These are phyloP conservation scores for Eira barbara DNA, from an alignment of 2,113 vertebrate genomes.

Conservation along the genomic window DNA sequence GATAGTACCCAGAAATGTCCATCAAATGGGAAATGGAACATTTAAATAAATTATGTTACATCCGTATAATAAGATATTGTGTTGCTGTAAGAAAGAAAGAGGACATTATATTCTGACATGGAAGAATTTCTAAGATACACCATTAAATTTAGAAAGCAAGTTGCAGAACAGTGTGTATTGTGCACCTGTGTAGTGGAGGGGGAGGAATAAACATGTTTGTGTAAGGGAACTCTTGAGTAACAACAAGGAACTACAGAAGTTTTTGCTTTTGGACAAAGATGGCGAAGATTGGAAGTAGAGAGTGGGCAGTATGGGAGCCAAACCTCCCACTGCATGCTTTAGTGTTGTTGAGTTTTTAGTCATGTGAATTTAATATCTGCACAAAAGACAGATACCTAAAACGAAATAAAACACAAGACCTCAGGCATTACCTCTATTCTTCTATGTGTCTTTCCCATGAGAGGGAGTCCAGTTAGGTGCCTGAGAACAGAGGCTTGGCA, in stretches of 20 bases:
- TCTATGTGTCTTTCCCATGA: neutral
- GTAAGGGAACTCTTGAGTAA: neutral
- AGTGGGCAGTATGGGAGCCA: neutral
- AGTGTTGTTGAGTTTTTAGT: neutral
- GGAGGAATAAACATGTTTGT: neutral
- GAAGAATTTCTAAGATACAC: neutral
- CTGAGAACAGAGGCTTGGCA: neutral
- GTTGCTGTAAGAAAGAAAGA: neutral
- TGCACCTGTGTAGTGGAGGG: neutral
- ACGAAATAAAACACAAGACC: neutral
- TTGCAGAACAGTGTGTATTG: neutral
- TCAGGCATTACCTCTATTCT: neutral
- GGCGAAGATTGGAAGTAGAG: neutral
- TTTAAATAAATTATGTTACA: neutral
- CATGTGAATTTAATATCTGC: neutral
- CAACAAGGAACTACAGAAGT: neutral
- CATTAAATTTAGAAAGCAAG: neutral
- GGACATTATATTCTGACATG: neutral
- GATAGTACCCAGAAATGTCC: neutral
- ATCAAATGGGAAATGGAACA: neutral
- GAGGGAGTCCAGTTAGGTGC: neutral
- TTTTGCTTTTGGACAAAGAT: neutral
- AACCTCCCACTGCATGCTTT: neutral
- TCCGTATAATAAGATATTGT: neutral
- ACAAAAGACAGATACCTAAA: neutral